Base-by-base conservation (phyloP, 1,140 invertebrate genomes). In the Antheraea pernyi region DNA sequence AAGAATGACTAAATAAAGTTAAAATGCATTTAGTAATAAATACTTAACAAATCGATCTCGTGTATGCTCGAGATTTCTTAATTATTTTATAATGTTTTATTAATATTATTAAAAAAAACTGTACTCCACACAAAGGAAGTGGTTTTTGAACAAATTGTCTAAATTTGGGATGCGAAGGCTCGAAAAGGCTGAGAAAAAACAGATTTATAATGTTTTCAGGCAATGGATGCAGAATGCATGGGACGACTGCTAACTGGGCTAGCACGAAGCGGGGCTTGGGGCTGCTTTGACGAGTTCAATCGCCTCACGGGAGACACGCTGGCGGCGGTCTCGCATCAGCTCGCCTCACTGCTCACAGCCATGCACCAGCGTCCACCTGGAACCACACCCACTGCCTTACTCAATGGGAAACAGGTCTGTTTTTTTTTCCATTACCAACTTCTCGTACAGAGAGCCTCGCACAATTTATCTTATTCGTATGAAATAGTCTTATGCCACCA, bases 251-350 rank as follows among this genome's bases (percentile, higher is more conserved):
- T 99, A 65, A 96, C 97, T 42, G 99, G 99, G 0, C 82, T 99
- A 59, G 97, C 98, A 0, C 96, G 97, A 86, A 97, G 97, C 89
- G 98, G 98, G n/a, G 97, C 98, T 48, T 99, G 98, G 98, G 98
- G 98, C 37, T 99, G 98, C 92, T 99, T 99, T 92, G 98, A 99
- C 92, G 98, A 99, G 93, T 99, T 99, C 90, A 99, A 99, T 93
- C 95, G 99, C 11, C 92, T 99, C 18, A 97, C 99, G 80, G 97
- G 98, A 86, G 96, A 96, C 59, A 99, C 98, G 7, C 92, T 99
- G 48, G 99, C 98, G 19, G 96, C 97, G 7, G 96, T 99, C 6
- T 97, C 98, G 0, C 76, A 91, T 88, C 77, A 99, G 89, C 95
- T 96, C 76, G 96, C 97, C 0, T 93, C 99, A 19, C 83, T 93